phyloP scores from a whole-genome alignment of 37 sponge, comb jelly and placozoan species.

The Geodia barretti region DNA sequence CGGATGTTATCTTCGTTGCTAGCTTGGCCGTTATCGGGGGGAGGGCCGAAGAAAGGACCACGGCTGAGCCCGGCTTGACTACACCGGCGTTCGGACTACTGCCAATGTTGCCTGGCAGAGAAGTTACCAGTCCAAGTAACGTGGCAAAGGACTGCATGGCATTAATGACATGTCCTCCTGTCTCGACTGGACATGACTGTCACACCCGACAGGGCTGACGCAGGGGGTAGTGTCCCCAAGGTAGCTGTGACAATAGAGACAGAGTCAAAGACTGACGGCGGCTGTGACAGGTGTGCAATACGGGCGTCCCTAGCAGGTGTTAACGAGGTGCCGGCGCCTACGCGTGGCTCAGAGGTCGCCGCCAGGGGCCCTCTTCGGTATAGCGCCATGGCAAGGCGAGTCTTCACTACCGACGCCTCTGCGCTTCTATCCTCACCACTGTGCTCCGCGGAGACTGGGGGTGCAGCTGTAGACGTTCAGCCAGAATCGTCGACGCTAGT shows the following conservation, averaged over 20 bases:
- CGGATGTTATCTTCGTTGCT: not conserved
- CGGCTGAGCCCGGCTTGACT: not conserved
- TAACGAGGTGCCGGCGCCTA: not conserved
- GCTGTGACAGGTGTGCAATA: not conserved
- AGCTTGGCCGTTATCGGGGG: not conserved
- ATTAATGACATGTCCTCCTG: not conserved
- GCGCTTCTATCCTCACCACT: too few species aligned
- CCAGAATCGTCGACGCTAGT: not conserved
- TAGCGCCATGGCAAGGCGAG: too few species aligned
- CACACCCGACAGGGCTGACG: not conserved
- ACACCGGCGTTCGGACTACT: not conserved
- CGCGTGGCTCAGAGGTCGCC: too few species aligned
- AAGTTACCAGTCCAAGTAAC: not conserved
- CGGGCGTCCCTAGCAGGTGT: not conserved
- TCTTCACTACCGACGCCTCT: too few species aligned
- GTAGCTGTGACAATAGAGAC: not conserved
- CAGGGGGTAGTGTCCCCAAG: not conserved
- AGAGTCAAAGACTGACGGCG: too few species aligned
- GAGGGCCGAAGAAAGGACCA: too few species aligned
- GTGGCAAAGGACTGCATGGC: not conserved
- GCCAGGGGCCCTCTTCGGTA: too few species aligned
- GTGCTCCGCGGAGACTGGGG: too few species aligned
- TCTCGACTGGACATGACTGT: not conserved
- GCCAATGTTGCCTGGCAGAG: not conserved
- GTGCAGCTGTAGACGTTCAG: too few species aligned